Evolutionary conservation across 2,797 vertebrate genomes (phyloP).

Genomic region (Girardinus metallicus): DNA sequence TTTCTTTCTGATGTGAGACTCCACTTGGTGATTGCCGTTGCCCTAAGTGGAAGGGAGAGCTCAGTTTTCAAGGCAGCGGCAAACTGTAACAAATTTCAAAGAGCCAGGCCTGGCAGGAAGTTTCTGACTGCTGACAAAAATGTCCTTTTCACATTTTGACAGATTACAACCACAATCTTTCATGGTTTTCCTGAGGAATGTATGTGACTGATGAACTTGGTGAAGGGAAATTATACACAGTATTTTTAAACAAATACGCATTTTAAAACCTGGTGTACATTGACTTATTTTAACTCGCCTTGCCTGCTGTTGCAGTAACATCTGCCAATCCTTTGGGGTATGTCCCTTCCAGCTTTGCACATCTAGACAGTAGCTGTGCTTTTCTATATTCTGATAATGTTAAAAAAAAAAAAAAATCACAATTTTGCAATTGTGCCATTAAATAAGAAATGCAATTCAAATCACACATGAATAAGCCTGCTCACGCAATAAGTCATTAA

Average conservation of each 20-base stretch:
- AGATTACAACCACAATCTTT: not conserved
- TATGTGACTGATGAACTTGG: not conserved
- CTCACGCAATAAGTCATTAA: no score
- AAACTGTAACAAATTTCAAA: slow-evolving; percentile 7
- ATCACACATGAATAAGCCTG: no score
- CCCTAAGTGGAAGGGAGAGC: slow-evolving; percentile 76
- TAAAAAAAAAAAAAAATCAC: no score
- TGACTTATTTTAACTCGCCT: not conserved
- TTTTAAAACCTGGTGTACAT: not conserved
- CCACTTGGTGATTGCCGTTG: slow-evolving; percentile 92
- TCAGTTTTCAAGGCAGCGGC: slow-evolving; percentile 3
- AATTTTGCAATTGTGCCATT: no score
- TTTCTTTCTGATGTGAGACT: slow-evolving; percentile 95
- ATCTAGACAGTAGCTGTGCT: not conserved
- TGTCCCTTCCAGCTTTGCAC: not conserved
- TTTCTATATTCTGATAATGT: no score
- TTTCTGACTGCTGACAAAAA: not conserved
- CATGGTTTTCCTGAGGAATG: not conserved
- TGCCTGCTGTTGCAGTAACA: not conserved
- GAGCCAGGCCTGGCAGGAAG: no score
- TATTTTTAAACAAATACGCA: not conserved
- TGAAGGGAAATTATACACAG: not conserved
- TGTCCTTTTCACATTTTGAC: not conserved
- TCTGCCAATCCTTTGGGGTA: not conserved
- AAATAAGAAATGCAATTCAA: no score